Conservation (phyloP, 23 tunicate species). For the Phallusia fumigata region DNA sequence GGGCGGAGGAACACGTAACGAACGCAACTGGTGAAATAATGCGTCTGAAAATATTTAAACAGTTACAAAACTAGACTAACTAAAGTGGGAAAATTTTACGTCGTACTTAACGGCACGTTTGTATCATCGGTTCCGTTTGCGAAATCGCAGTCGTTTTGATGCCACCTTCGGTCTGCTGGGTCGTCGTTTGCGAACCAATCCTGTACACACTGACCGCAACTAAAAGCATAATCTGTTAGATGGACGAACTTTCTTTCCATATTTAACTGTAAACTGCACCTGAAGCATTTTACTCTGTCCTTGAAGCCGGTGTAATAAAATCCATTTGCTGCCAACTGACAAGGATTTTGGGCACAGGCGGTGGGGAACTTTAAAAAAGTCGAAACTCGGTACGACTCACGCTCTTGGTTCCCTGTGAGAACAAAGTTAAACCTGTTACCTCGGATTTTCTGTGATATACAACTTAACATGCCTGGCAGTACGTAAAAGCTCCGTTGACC, state of each 20-base stretch:
- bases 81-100: background rate
- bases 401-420: background rate
- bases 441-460: background rate
- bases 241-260: background rate
- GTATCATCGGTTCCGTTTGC: slow-evolving; percentile 21
- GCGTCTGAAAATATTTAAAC: background rate
- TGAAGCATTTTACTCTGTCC: slow-evolving; percentile 34
- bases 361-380: too few species aligned
- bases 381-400: slow-evolving; percentile 12
- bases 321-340: slow-evolving; percentile 24
- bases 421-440: background rate
- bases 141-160: slow-evolving; percentile 37
- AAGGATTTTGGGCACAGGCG: background rate
- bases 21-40: background rate
- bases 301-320: slow-evolving; percentile 23
- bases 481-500: background rate
- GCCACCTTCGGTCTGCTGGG: slow-evolving; percentile 33
- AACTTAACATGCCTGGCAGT: background rate
- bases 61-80: background rate
- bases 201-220: slow-evolving; percentile 42
- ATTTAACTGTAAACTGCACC: background rate
- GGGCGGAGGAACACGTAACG: background rate
- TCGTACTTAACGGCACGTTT: slow-evolving; percentile 8
- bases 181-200: slow-evolving; percentile 39
- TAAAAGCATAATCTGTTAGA: background rate